Base-by-base conservation (phyloP, 2,797 vertebrate species). In the Enteromius fasciolatus region DNA sequence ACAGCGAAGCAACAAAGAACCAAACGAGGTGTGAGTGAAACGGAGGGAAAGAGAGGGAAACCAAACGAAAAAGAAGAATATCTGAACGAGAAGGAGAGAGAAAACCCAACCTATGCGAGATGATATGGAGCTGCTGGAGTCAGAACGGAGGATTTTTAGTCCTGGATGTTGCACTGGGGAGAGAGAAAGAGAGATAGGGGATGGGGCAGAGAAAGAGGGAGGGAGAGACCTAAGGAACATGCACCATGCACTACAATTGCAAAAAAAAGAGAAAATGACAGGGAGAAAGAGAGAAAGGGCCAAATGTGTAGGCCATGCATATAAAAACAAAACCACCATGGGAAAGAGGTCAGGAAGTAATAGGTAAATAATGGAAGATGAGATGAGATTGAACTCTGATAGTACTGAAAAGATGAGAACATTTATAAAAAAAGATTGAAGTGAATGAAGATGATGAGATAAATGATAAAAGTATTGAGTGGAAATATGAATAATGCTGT, bases 71-170 rank as follows among this genome's bases (percentile, higher is more conserved):
- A 41, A 72, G 69, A 59, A 79, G 81, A 81, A 6, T 64, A 48
- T 79, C 39, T 6, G 78, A 90, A 82, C 82, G 70, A 86, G 83
- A 85, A 87, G 87, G 90, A 91, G 84, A 92, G 93, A 94, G 93
- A 92, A 91, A 89, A 92, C 90, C 96, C 96, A 96, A 98, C 97
- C 97, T 98, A 97, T 95, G 93, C 95, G 95, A 95, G 96, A 97
- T 95, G 96, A 96, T 95, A 97, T 95, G 92, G 96, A 97, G 94
- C 96, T 96, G 95, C 96, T 96, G 94, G 96, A 98, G 90, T 97
- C 96, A 92, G 96, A 97, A 93, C 96, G 96, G 90, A 97, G 96
- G 92, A 97, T 96, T 96, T 97, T 98, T 96, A 94, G 96, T 92
- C 97, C 96, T 81, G 96, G 97, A 92, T 97, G 96, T 94, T 98